Conservation (phyloP, 2,888 invertebrate genomes). For the Romanomermis culicivorax region DNA sequence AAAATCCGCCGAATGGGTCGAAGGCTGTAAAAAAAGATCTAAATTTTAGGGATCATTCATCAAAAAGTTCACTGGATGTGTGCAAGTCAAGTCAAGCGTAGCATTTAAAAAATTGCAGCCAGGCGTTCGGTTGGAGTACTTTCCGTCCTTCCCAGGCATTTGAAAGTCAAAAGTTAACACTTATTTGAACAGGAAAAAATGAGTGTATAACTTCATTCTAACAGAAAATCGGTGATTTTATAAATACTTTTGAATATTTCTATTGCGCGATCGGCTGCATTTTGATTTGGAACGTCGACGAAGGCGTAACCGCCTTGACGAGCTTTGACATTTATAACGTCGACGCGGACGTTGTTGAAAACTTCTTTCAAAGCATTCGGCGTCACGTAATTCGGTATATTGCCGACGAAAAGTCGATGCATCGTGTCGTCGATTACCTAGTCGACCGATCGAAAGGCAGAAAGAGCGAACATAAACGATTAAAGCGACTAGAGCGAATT, state of each 20-base stretch:
- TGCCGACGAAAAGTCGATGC: conserved; percentile 10
- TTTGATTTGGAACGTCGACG: conserved; percentile 10
- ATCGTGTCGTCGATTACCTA: conserved; percentile 4
- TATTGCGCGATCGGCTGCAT: conserved; percentile 9
- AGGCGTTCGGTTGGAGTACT: too few relatives aligned
- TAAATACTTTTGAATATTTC: conserved; percentile 6
- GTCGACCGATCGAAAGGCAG: too few relatives aligned
- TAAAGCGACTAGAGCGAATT: too few relatives aligned
- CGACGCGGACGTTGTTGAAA: neutral
- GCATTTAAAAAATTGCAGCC: neutral
- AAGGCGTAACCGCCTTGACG: conserved; percentile 4
- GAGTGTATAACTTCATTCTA: too few relatives aligned
- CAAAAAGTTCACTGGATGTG: too few relatives aligned
- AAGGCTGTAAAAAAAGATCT: conserved; percentile 2
- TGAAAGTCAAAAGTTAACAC: too few relatives aligned
- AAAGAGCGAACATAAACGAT: too few relatives aligned
- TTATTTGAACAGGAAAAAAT: too few relatives aligned
- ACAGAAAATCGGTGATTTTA: neutral
- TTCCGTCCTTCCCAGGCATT: too few relatives aligned
- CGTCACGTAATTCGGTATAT: neutral
- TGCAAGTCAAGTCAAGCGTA: neutral
- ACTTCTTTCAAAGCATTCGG: neutral
- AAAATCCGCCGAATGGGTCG: neutral
- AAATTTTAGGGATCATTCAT: too few relatives aligned
- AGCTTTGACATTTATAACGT: neutral